Conservation (phyloP, 2,113 vertebrate genomes). For the Laterallus jamaicensis region DNA sequence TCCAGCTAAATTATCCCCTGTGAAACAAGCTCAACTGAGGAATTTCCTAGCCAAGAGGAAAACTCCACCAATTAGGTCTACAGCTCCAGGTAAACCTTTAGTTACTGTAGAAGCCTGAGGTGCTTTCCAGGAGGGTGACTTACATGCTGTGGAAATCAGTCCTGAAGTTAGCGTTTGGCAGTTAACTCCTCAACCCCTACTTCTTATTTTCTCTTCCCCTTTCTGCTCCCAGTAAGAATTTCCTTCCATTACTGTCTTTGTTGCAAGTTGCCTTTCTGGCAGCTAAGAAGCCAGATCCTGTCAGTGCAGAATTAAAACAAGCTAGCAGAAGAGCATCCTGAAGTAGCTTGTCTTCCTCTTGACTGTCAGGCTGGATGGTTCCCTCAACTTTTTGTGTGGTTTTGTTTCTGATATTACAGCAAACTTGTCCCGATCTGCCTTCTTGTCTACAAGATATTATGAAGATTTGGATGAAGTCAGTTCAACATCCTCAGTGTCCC, state of each 20-base stretch:
- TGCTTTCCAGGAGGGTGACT: neutral
- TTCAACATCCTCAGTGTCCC: slow-evolving; percentile 88
- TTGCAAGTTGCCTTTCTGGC: neutral
- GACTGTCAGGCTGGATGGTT: neutral
- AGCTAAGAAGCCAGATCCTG: neutral
- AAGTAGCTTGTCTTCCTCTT: neutral
- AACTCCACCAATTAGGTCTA: slow-evolving; percentile 90
- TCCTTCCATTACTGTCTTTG: neutral
- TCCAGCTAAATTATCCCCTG: slow-evolving; percentile 86
- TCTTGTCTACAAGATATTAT: slow-evolving; percentile 89
- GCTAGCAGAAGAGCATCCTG: neutral
- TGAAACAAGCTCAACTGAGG: slow-evolving; percentile 90
- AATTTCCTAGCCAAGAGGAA: slow-evolving; percentile 95
- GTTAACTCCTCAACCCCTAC: neutral
- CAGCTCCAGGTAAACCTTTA: slow-evolving; percentile 88
- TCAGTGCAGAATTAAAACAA: neutral
- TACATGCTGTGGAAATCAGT: neutral
- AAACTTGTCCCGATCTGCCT: slow-evolving; percentile 91
- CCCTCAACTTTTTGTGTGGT: neutral
- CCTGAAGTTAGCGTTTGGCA: neutral
- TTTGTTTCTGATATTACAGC: slow-evolving; percentile 72
- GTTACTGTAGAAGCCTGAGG: neutral
- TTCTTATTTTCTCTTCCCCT: neutral
- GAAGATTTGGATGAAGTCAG: slow-evolving; percentile 95
- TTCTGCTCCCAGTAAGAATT: neutral